phyloP scores from a whole-genome alignment of 2,113 vertebrate genomes.

The Cyanoramphus novaezelandiae region DNA sequence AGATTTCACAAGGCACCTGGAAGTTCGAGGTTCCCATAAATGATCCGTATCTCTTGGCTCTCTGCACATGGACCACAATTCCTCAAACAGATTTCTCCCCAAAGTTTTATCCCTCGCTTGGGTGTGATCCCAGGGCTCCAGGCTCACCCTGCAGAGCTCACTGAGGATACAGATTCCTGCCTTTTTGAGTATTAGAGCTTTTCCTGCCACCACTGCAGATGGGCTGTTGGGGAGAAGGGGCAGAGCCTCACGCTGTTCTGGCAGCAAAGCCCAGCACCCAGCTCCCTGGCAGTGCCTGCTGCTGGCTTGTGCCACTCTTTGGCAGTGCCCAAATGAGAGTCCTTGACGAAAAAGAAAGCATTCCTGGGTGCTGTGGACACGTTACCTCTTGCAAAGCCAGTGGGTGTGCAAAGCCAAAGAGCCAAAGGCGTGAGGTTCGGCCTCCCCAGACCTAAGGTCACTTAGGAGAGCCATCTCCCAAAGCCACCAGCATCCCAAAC shows the following conservation, averaged over 20 bases:
- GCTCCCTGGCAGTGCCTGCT: neutral
- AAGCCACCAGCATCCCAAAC: neutral
- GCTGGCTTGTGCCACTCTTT: fast-evolving
- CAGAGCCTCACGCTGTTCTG: neutral
- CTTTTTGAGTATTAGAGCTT: neutral
- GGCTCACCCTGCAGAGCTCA: fast-evolving
- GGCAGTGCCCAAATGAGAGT: neutral
- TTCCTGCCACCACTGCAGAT: neutral
- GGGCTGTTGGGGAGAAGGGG: neutral
- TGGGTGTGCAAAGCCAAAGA: neutral
- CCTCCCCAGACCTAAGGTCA: neutral
- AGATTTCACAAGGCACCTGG: neutral
- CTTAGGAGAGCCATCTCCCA: neutral
- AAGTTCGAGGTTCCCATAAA: neutral
- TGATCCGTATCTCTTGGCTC: neutral
- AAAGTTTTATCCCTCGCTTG: neutral
- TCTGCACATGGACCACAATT: neutral
- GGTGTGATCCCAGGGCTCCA: neutral
- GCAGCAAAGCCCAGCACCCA: neutral
- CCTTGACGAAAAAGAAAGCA: fast-evolving
- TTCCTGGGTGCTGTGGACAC: neutral
- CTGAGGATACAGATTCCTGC: fast-evolving
- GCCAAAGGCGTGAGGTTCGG: neutral
- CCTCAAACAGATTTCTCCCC: neutral
- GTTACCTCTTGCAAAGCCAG: neutral